phyloP scores from a whole-genome alignment of 2,113 vertebrate genomes.

The Rhea americana region DNA sequence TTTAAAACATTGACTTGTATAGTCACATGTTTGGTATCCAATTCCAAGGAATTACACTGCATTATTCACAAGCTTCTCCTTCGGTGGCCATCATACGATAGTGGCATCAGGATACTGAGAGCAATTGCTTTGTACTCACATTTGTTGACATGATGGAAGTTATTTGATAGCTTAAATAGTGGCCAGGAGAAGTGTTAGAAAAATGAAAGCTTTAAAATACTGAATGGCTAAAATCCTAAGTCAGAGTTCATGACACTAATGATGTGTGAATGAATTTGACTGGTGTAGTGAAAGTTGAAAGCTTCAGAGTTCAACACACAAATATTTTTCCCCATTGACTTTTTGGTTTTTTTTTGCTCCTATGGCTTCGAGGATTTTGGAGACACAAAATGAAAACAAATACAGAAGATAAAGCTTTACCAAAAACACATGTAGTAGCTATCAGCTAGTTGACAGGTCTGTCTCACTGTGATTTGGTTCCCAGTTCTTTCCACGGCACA shows the following conservation, averaged over 20 bases:
- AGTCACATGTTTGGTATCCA: background rate
- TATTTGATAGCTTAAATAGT: background rate
- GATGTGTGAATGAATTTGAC: background rate
- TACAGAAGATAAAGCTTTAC: background rate
- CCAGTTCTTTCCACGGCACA: background rate
- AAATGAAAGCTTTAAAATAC: background rate
- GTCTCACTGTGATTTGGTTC: background rate
- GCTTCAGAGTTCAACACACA: background rate
- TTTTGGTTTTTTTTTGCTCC: background rate
- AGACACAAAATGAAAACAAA: background rate
- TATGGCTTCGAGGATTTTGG: background rate
- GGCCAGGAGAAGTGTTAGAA: background rate
- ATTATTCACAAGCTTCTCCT: background rate
- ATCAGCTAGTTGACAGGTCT: background rate
- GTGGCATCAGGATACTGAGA: background rate
- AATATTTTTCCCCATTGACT: background rate
- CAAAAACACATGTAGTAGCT: background rate
- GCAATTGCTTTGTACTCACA: background rate
- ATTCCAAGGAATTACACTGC: background rate
- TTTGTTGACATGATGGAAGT: background rate
- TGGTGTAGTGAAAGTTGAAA: background rate
- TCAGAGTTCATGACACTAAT: background rate
- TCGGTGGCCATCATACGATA: background rate
- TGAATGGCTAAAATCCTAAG: background rate
- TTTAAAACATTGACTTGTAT: background rate